Evolutionary conservation across 2,113 vertebrate species (phyloP), one percentile per base, ranked within the genome.

Genomic region (Myrmecophaga tridactyla): DNA sequence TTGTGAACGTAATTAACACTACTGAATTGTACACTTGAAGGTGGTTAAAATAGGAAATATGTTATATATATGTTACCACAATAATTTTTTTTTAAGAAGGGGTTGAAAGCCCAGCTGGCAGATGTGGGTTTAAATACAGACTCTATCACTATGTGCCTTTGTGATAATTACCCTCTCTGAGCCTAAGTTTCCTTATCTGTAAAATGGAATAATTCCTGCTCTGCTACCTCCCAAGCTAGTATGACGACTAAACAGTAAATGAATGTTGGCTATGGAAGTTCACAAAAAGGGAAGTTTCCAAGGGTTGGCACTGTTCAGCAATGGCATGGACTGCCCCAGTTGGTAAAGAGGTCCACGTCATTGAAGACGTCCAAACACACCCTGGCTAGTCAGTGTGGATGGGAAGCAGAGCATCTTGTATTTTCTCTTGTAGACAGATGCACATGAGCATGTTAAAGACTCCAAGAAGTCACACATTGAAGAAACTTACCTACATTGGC

Each of bases 131-230:
- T 95, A 80, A 88, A 72, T 48, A 36, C 21, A 63, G 70, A 46
- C 48, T 94, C 48, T n/a, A 34, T 41, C 39, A 84, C 60, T 53
- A 1, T 10, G 75, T 63, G 41, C 58, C 62, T 62, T 23, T 69
- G 51, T 70, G 43, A 48, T n/a, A 67, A 75, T 51, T 43, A 60
- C 34, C 43, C 80, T 48, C 43, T 70, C 89, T 39, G 6, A 23
- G 48, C 27, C 78, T 94, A 43, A 41, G 67, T 31, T 80, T 90
- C 58, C 53, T 69, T 18, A 83, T 69, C 56, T 92, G 29, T 88
- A 88, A 82, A 93, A 95, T 27, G 60, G 90, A 76, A 83, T 75
- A n/a, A 53, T 67, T 60, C 63, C 48, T 60, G 80, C 20, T 70
- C 75, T 69, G 56, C 41, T 53, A 73, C 18, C 60, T 39, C 41